A percentile compares a stretch with the other conserved stretches of the same genome.
phyloP scores from a whole-genome alignment of 2,888 invertebrate genomes.

The Argyresthia goedartella region DNA sequence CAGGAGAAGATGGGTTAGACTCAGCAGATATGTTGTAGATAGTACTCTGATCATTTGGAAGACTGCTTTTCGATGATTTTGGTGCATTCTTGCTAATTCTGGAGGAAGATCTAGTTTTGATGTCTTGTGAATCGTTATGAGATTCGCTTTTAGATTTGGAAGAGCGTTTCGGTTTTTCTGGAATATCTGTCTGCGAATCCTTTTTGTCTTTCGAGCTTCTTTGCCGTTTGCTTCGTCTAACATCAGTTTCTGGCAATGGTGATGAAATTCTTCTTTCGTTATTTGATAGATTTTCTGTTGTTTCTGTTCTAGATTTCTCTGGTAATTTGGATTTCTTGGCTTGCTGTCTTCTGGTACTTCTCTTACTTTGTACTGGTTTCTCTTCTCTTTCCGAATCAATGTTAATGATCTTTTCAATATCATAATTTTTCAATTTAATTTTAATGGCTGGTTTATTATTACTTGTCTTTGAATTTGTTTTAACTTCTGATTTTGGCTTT shows the following conservation, averaged over 20 bases:
- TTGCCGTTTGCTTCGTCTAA: conserved; percentile 40
- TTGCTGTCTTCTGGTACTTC: background rate
- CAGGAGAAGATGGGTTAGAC: conserved; percentile 25
- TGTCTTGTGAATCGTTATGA: background rate
- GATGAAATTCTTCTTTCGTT: background rate
- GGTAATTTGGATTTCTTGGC: conserved; percentile 4
- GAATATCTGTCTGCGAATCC: conserved; percentile 10
- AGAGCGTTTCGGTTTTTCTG: background rate
- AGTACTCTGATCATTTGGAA: conserved; percentile 31
- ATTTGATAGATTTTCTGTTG: background rate
- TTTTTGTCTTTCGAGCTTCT: conserved; percentile 21
- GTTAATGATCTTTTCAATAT: background rate
- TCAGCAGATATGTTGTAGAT: conserved; percentile 39
- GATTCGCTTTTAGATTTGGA: conserved; percentile 2
- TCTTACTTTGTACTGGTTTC: background rate
- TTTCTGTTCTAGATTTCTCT: background rate
- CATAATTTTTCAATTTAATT: background rate
- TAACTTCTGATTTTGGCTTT: background rate
- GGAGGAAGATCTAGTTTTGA: background rate
- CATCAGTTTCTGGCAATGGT: conserved; percentile 12
- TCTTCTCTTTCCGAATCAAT: conserved; percentile 2
- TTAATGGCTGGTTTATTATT: background rate
- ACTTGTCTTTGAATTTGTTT: background rate
- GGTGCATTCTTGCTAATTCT: background rate
- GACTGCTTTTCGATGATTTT: background rate